Evolutionary conservation across 1,140 invertebrate genomes (phyloP).

Genomic region (Meloidogyne floridensis): DNA sequence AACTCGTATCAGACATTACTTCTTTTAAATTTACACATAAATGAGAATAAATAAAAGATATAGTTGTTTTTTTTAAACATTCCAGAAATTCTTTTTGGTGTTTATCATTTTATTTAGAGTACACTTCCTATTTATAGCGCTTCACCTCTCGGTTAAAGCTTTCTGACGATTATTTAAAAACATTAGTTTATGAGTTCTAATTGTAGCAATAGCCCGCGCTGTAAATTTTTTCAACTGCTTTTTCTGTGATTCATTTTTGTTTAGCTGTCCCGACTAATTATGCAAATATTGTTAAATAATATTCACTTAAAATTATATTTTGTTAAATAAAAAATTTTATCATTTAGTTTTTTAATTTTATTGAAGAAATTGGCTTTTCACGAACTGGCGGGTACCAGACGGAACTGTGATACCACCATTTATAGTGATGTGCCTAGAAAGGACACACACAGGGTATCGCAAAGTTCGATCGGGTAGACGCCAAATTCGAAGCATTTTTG

Average conservation of each 20-base stretch:
- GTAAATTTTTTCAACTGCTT: background rate
- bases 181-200: too few relatives aligned
- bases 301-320: constrained; percentile 6
- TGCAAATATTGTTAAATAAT: background rate
- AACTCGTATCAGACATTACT: constrained; percentile 58
- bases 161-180: too few relatives aligned
- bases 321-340: background rate
- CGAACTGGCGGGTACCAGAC: constrained; percentile 25
- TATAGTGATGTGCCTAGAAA: background rate
- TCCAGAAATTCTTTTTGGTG: background rate
- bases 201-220: too few relatives aligned
- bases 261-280: background rate
- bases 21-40: constrained; percentile 46
- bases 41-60: constrained; percentile 21
- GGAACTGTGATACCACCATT: constrained; percentile 31
- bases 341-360: background rate
- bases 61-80: background rate
- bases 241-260: background rate
- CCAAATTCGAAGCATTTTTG: constrained; percentile 5
- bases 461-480: constrained; percentile 30
- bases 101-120: background rate
- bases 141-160: too few relatives aligned
- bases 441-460: constrained; percentile 21
- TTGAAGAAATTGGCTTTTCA: background rate
- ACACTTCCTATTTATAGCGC: too few relatives aligned